These are phyloP conservation scores for Drosophila bifasciata DNA, from an alignment of 1,140 invertebrate genomes.

Conservation along the genomic window DNA sequence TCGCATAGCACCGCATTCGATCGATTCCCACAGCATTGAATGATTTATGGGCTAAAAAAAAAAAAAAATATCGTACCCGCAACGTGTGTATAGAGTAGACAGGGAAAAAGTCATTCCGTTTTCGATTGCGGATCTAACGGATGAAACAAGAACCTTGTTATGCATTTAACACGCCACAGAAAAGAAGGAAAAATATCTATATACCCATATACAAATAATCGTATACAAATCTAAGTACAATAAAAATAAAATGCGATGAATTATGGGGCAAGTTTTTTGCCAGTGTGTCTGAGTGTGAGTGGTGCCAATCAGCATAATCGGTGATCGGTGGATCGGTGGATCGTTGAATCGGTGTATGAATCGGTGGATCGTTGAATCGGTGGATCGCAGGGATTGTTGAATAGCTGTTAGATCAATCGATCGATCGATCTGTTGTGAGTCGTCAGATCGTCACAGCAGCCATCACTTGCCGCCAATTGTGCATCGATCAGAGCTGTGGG, in stretches of 20 bases:
- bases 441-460: constrained; percentile 30
- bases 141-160: constrained; percentile 81
- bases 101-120: constrained; percentile 59
- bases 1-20: constrained; percentile 31
- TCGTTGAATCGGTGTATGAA: constrained; percentile 22
- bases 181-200: constrained; percentile 23
- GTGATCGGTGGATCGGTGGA: constrained; percentile 24
- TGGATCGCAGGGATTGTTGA: constrained; percentile 10
- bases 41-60: constrained; percentile 68
- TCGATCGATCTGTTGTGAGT: constrained; percentile 17
- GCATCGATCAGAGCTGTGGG: constrained; percentile 55
- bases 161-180: constrained; percentile 75
- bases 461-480: constrained; percentile 75
- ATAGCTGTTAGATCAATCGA: constrained; percentile 14
- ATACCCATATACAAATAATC: constrained; percentile 52
- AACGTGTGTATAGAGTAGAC: constrained; percentile 71
- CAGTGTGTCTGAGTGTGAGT: constrained; percentile 7
- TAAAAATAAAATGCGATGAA: constrained; percentile 75
- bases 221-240: constrained; percentile 41
- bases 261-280: constrained; percentile 71
- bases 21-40: constrained; percentile 77
- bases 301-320: constrained; percentile 61
- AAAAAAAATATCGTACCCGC: constrained; percentile 5
- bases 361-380: constrained; percentile 6
- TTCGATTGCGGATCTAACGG: constrained; percentile 79